Conservation (phyloP, 2,113 vertebrate genomes). For the Madoqua kirkii region DNA sequence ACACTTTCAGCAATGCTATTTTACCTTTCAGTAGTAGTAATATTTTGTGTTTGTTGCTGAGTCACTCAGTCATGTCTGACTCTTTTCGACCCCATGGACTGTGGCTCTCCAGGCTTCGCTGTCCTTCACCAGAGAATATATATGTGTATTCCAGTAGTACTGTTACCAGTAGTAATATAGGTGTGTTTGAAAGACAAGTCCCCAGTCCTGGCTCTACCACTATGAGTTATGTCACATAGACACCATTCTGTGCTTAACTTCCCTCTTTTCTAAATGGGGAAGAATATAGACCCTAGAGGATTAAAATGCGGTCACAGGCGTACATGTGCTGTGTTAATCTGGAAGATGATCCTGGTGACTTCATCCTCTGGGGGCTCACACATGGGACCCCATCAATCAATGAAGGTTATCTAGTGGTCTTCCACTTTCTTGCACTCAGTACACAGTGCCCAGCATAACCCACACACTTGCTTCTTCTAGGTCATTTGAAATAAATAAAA, state of each 20-base stretch:
- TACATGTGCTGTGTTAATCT: neutral
- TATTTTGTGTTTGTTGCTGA: neutral
- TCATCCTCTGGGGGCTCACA: neutral
- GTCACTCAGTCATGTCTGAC: neutral
- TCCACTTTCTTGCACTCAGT: neutral
- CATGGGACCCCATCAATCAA: neutral
- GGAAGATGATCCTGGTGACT: neutral
- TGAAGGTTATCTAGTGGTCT: neutral
- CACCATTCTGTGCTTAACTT: neutral
- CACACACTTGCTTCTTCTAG: neutral
- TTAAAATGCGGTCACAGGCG: neutral
- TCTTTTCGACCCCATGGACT: neutral
- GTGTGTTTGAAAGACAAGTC: neutral
- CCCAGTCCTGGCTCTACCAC: neutral
- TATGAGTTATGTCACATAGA: neutral
- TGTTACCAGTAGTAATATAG: neutral
- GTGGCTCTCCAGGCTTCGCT: neutral
- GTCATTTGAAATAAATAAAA: conserved; percentile 11
- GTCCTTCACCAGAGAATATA: neutral
- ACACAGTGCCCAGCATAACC: neutral
- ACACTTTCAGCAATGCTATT: neutral
- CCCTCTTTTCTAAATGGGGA: neutral
- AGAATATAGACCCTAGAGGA: neutral
- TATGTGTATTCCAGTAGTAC: neutral
- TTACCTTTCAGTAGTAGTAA: neutral